Evolutionary conservation across 2,113 vertebrate genomes (phyloP).

Genomic region (Psilopsiagon aurifrons): DNA sequence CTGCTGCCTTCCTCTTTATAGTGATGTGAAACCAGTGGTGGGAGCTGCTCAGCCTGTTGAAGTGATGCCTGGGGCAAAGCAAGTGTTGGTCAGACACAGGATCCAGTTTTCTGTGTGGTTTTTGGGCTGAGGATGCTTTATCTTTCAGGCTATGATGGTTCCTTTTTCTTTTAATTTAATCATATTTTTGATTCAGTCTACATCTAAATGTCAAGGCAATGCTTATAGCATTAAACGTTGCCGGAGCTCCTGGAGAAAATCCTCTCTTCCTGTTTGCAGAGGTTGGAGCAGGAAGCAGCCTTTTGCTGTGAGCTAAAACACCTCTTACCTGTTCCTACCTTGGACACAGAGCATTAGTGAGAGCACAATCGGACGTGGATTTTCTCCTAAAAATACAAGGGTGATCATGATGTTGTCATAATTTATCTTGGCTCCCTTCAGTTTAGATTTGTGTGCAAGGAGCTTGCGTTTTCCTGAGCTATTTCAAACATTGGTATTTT

Average conservation of each 20-base stretch:
- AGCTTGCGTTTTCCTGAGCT: constrained; percentile 26
- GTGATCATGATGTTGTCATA: rapidly evolving
- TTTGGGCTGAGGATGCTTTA: background rate
- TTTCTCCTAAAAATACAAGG: background rate
- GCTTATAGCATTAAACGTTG: background rate
- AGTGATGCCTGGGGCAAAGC: rapidly evolving
- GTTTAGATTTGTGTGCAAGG: background rate
- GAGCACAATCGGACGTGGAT: background rate
- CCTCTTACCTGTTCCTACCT: background rate
- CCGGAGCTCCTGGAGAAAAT: background rate
- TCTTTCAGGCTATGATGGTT: background rate
- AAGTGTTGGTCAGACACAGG: background rate
- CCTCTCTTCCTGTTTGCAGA: background rate
- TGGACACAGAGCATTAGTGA: rapidly evolving
- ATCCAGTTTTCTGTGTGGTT: background rate
- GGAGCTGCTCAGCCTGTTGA: background rate
- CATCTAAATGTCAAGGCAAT: background rate
- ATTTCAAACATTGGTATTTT: constrained; percentile 7
- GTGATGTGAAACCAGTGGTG: background rate
- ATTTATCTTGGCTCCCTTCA: background rate
- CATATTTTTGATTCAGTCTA: background rate
- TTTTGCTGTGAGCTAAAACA: background rate
- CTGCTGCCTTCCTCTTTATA: background rate
- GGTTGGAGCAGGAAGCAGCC: background rate
- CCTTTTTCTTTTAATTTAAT: background rate